These are phyloP conservation scores for Margarornis squamiger DNA, from an alignment of 2,797 vertebrate species.

Conservation along the genomic window DNA sequence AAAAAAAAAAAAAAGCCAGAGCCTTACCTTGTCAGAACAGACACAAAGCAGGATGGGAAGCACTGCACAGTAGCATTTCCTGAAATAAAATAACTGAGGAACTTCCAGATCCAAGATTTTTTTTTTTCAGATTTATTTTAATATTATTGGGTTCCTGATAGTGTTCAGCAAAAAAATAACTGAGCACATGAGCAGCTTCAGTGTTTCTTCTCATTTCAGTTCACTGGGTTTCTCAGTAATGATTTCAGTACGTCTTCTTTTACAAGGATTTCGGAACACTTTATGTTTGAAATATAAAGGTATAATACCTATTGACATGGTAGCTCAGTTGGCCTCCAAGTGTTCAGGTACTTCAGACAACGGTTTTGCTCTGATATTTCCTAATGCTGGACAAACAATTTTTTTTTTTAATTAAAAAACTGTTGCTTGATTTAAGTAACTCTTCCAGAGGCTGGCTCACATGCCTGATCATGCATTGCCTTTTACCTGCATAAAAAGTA, in stretches of 20 bases:
- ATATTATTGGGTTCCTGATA: neutral
- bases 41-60: neutral
- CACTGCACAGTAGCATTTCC: neutral
- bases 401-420: neutral
- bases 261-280: neutral
- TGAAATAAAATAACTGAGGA: neutral
- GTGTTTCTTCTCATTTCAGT: neutral
- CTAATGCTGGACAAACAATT: accelerated
- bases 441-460: neutral
- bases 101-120: neutral
- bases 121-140: neutral
- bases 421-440: neutral
- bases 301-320: accelerated
- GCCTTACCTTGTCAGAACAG: neutral
- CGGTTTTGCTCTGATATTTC: neutral
- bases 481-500: neutral
- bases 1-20: neutral
- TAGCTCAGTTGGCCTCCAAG: neutral
- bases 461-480: too few relatives aligned
- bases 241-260: neutral
- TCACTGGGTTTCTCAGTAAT: neutral
- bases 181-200: neutral
- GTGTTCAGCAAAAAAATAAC: neutral
- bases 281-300: neutral
- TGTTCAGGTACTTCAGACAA: neutral